These are phyloP conservation scores for Proteles cristata DNA, from an alignment of 2,113 vertebrate genomes.

Conservation along the genomic window DNA sequence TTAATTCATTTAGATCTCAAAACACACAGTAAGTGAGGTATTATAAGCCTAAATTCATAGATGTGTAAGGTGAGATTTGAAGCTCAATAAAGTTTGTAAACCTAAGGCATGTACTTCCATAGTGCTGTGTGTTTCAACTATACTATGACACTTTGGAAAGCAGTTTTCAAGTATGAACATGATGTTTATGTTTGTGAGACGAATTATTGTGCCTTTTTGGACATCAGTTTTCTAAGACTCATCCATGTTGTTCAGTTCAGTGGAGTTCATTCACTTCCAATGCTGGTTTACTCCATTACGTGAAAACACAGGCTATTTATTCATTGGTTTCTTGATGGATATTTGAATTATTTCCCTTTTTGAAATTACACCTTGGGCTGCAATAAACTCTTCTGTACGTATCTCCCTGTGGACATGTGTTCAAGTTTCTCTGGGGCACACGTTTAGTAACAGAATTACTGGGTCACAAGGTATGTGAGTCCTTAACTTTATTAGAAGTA, in stretches of 20 bases:
- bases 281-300: background rate
- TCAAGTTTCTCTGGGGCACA: background rate
- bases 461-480: background rate
- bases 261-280: background rate
- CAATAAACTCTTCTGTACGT: background rate
- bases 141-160: background rate
- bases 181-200: background rate
- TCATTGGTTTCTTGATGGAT: background rate
- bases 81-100: background rate
- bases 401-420: background rate
- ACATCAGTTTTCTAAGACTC: constrained; percentile 13
- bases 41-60: background rate
- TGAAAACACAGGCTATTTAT: background rate
- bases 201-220: background rate
- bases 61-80: background rate
- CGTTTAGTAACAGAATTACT: background rate
- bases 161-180: background rate
- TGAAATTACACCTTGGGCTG: background rate
- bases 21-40: background rate
- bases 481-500: background rate
- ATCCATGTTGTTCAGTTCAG: background rate
- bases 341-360: background rate
- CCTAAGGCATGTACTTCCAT: background rate
- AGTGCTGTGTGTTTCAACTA: background rate
- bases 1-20: constrained; percentile 47